phyloP scores from a whole-genome alignment of 2,797 vertebrate species.

The Catharus ustulatus region DNA sequence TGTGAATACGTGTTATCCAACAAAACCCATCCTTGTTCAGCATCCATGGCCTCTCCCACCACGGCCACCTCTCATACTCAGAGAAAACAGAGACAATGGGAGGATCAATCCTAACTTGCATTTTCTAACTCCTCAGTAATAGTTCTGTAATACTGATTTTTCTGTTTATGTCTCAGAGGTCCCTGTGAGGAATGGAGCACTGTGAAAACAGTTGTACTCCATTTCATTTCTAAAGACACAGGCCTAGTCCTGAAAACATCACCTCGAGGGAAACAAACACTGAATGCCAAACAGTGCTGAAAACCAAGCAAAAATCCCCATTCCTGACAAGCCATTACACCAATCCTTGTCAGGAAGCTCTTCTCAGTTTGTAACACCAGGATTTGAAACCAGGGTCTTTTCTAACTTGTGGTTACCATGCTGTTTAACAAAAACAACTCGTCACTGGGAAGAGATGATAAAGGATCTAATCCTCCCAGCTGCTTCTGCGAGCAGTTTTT shows the following conservation, averaged over 20 bases:
- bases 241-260: neutral
- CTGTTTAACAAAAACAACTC: neutral
- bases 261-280: neutral
- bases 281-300: neutral
- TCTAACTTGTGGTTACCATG: neutral
- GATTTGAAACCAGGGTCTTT: slow-evolving; percentile 10
- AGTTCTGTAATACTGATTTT: neutral
- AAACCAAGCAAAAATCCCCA: neutral
- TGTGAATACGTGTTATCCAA: neutral
- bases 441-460: neutral
- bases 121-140: neutral
- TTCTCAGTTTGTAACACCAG: slow-evolving; percentile 24
- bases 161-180: neutral
- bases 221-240: neutral
- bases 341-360: neutral
- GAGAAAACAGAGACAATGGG: neutral
- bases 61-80: neutral
- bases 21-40: neutral
- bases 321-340: neutral
- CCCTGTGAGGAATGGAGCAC: neutral
- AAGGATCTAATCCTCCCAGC: neutral
- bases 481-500: neutral
- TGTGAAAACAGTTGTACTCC: neutral
- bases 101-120: neutral
- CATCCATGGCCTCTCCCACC: neutral